Evolutionary conservation across 2,888 invertebrate genomes (phyloP).

Genomic region (Melanargia galathea): DNA sequence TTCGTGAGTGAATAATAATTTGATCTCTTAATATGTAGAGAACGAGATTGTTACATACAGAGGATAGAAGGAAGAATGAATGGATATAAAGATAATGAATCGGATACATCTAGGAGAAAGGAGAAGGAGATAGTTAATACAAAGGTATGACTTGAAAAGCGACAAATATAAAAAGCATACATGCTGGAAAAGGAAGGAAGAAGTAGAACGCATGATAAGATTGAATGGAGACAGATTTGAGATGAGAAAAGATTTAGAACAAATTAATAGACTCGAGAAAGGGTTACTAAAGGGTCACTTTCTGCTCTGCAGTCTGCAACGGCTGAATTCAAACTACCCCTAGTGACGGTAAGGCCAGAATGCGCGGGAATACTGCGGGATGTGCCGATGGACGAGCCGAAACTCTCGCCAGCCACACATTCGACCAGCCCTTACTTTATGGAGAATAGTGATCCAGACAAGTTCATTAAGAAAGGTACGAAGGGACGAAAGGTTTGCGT

Average conservation of each 20-base stretch:
- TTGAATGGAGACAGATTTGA: slow-evolving; percentile 41
- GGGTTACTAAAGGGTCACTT: neutral
- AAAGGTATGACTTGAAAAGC: slow-evolving; percentile 6
- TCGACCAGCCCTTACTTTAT: slow-evolving; percentile 86
- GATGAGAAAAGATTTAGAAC: slow-evolving; percentile 25
- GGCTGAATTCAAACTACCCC: slow-evolving; percentile 86
- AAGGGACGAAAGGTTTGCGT: slow-evolving; percentile 35
- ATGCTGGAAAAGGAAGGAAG: slow-evolving; percentile 22
- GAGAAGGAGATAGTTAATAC: too few species aligned
- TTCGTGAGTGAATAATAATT: neutral
- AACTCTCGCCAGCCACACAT: slow-evolving; percentile 81
- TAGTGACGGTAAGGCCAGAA: slow-evolving; percentile 86
- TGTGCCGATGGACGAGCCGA: slow-evolving; percentile 83
- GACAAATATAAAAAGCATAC: slow-evolving; percentile 29
- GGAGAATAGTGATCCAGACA: slow-evolving; percentile 83
- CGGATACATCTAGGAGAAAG: too few species aligned
- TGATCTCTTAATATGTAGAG: neutral
- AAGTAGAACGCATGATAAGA: slow-evolving; percentile 30
- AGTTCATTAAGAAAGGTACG: slow-evolving; percentile 85
- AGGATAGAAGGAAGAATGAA: neutral
- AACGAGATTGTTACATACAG: neutral
- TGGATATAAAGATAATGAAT: neutral
- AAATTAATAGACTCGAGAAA: neutral
- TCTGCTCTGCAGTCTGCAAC: slow-evolving; percentile 80
- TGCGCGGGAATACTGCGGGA: slow-evolving; percentile 84